Percentiles rank a stretch among this genome's conserved stretches.
Conservation (phyloP, 2,888 invertebrate genomes). For the Eremobia ochroleuca region DNA sequence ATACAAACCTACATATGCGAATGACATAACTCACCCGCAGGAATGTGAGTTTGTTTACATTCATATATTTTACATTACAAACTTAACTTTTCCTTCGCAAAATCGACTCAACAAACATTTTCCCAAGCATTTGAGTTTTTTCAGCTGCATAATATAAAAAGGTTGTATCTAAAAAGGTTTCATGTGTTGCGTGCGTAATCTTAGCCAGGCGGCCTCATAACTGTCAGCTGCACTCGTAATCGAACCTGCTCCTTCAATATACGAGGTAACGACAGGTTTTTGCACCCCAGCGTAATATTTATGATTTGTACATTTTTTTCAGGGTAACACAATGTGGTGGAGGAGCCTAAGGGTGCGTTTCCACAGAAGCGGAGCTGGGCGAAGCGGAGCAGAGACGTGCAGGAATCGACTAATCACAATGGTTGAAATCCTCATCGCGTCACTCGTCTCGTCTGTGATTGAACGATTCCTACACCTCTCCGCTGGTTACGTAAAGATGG, state of each 20-base stretch:
- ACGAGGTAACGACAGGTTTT: constrained; percentile 68
- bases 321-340: background rate
- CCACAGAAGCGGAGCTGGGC: no score
- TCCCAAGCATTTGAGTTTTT: background rate
- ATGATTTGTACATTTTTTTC: constrained; percentile 23
- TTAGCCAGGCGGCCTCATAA: constrained; percentile 66
- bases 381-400: no score
- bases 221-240: constrained; percentile 75
- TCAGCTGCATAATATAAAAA: constrained; percentile 30
- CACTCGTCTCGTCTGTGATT: no score
- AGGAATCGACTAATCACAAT: no score
- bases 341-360: no score
- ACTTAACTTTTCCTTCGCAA: constrained; percentile 17
- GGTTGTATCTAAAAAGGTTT: constrained; percentile 59
- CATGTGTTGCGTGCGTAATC: constrained; percentile 75
- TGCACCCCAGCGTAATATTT: constrained; percentile 54
- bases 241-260: constrained; percentile 65
- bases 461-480: no score
- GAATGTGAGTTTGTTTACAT: background rate
- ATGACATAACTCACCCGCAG: constrained; percentile 1
- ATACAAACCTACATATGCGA: constrained; percentile 1
- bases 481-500: no score
- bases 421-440: no score
- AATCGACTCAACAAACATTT: background rate
- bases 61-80: background rate